These are phyloP conservation scores for Craniophora ligustri DNA, from an alignment of 2,888 invertebrate genomes.

Conservation along the genomic window DNA sequence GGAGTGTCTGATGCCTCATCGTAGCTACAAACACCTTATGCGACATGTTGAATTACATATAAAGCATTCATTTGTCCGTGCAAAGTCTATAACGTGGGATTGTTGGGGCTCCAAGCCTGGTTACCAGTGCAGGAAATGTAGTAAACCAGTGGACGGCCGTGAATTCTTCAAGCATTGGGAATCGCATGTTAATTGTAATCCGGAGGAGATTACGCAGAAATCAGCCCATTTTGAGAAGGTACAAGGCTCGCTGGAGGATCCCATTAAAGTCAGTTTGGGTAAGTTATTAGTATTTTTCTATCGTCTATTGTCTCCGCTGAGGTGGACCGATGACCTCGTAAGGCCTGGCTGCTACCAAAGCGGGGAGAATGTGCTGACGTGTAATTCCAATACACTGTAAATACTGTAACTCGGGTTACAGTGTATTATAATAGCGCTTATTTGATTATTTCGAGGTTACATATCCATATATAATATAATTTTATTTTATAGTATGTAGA, in stretches of 20 bases:
- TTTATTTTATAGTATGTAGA: too few species aligned
- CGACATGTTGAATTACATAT: slow-evolving; percentile 59
- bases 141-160: fast-evolving
- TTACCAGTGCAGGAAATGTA: slow-evolving; percentile 58
- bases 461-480: too few species aligned
- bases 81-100: slow-evolving; percentile 18
- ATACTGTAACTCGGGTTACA: too few species aligned
- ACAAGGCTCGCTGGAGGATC: background rate
- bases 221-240: too few species aligned
- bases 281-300: too few species aligned
- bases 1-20: slow-evolving; percentile 33
- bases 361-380: too few species aligned
- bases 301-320: too few species aligned
- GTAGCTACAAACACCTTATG: fast-evolving
- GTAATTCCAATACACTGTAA: too few species aligned
- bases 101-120: background rate
- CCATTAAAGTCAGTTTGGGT: slow-evolving; percentile 16
- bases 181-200: slow-evolving; percentile 43
- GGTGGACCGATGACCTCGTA: too few species aligned
- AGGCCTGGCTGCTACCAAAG: too few species aligned
- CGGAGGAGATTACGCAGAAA: background rate
- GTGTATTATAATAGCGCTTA: too few species aligned
- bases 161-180: slow-evolving; percentile 69
- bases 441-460: too few species aligned
- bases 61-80: slow-evolving; percentile 31